phyloP scores from a whole-genome alignment of 2,888 invertebrate species.

The Formica aserva region DNA sequence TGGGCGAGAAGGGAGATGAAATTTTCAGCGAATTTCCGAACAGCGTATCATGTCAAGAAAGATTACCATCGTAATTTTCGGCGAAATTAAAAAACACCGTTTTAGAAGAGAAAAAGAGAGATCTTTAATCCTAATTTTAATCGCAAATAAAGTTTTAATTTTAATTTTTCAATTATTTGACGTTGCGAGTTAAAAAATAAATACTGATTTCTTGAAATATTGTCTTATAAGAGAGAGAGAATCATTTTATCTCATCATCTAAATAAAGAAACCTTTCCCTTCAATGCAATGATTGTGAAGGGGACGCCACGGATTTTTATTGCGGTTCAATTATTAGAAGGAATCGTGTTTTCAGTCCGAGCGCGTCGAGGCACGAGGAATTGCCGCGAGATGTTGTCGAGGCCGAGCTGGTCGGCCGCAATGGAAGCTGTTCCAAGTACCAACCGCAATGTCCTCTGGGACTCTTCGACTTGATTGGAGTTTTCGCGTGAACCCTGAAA shows the following conservation, averaged over 20 bases:
- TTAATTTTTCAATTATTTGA: not conserved
- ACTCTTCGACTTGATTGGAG: slow-evolving; percentile 88
- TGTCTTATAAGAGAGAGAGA: not conserved
- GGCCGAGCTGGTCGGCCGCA: slow-evolving; percentile 87
- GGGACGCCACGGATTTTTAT: not conserved
- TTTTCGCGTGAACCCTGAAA: slow-evolving; percentile 83
- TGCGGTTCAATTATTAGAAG: slow-evolving; percentile 29
- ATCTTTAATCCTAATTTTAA: not conserved
- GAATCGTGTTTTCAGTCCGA: slow-evolving; percentile 86
- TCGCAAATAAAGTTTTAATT: not conserved
- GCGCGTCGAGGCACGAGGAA: slow-evolving; percentile 87
- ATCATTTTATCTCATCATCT: not conserved
- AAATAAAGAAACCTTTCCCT: not conserved
- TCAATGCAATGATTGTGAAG: not conserved
- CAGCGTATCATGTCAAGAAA: not conserved
- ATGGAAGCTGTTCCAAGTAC: slow-evolving; percentile 87
- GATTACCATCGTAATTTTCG: not conserved
- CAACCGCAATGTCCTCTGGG: slow-evolving; percentile 86
- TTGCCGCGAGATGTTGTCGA: slow-evolving; percentile 87
- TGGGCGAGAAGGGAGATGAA: not conserved
- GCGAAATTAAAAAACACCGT: not conserved
- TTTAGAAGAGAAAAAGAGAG: not conserved
- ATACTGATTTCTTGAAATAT: not conserved
- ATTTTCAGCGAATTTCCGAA: not conserved
- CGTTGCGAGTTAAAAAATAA: not conserved